Conservation (phyloP, 2,888 invertebrate species). For the Eristalis pertinax region DNA sequence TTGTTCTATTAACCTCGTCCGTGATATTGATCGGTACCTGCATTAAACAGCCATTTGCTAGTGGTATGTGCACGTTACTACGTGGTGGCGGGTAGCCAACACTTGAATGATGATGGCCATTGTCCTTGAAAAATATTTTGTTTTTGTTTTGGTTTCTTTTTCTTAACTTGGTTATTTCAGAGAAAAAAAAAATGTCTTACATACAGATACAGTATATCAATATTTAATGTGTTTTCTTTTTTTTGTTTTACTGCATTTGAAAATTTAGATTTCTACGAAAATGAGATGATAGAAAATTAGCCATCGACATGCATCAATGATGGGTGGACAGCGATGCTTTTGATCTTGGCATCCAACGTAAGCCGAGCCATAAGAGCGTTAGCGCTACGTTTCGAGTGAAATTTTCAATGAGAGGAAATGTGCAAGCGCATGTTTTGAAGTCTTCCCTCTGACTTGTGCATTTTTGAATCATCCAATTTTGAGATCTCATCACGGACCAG, state of each 20-base stretch:
- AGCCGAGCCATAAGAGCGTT: neutral
- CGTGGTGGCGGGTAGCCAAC: constrained; percentile 82
- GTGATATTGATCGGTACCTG: constrained; percentile 93
- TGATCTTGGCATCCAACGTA: neutral
- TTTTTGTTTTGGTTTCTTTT: constrained; percentile 48
- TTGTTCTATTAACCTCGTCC: constrained; percentile 95
- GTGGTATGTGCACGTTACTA: constrained; percentile 83
- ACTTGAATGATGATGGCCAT: constrained; percentile 76
- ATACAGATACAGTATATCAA: neutral
- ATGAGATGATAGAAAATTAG: neutral
- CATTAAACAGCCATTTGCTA: constrained; percentile 94
- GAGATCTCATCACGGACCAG: neutral
- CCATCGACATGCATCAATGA: neutral
- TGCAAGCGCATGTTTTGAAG: neutral
- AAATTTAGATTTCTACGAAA: neutral
- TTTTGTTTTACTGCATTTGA: neutral
- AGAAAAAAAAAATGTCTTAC: neutral
- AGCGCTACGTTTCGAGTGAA: neutral
- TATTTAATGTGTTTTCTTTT: neutral
- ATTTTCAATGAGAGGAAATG: neutral
- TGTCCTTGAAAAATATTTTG: constrained; percentile 78
- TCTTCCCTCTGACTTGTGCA: neutral
- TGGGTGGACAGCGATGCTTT: neutral
- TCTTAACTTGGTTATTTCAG: neutral
- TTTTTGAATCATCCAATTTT: neutral